A percentile compares a stretch with the other conserved stretches of the same genome.
These are phyloP conservation scores for Andricus grossulariae DNA, from an alignment of 1,140 invertebrate genomes.

Conservation along the genomic window DNA sequence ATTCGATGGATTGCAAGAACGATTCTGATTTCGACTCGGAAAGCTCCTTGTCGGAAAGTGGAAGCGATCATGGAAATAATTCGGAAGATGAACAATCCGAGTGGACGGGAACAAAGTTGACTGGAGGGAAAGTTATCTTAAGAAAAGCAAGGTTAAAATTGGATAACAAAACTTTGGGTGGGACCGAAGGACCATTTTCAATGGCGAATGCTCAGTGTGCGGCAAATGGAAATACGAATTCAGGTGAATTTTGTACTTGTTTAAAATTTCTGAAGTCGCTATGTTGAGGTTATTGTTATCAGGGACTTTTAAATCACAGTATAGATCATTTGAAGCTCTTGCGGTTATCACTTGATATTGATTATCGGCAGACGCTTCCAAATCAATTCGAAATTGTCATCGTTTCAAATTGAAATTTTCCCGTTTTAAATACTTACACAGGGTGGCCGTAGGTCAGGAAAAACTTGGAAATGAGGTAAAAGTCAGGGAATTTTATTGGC, in stretches of 20 bases:
- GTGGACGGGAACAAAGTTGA: conserved; percentile 73
- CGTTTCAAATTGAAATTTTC: conserved; percentile 32
- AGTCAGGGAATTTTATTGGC: too few species aligned
- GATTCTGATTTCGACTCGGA: conserved; percentile 75
- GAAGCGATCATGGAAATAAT: conserved; percentile 74
- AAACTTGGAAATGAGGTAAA: too few species aligned
- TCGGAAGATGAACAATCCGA: conserved; percentile 73
- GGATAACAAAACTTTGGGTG: conserved; percentile 76
- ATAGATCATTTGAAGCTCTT: too few species aligned
- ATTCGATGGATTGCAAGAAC: conserved; percentile 24
- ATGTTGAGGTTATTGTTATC: too few species aligned
- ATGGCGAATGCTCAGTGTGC: conserved; percentile 70
- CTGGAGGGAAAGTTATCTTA: conserved; percentile 82
- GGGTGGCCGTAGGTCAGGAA: too few species aligned
- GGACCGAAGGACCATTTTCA: conserved; percentile 82
- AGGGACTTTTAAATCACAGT: too few species aligned
- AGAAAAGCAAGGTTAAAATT: conserved; percentile 83
- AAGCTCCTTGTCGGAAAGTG: conserved; percentile 75
- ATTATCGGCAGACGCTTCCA: too few species aligned
- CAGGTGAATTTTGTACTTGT: conserved; percentile 46
- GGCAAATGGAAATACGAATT: conserved; percentile 61
- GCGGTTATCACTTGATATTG: too few species aligned
- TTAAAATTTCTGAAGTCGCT: too few species aligned
- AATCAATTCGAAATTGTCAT: too few species aligned
- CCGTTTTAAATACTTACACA: background rate